Conservation (phyloP, 2,888 invertebrate species). For the Eupithecia insigniata region DNA sequence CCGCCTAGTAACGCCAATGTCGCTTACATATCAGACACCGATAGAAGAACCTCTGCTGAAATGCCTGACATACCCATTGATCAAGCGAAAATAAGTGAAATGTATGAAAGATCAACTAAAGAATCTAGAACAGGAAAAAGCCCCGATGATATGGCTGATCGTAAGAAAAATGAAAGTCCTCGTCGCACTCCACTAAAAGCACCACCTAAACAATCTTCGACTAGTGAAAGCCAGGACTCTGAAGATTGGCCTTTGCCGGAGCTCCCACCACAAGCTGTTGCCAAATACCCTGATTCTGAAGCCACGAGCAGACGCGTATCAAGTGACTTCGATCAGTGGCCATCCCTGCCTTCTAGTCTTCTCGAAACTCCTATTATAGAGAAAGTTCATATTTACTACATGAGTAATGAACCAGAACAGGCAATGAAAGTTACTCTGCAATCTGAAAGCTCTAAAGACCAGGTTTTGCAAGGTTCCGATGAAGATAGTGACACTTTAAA, state of each 20-base stretch:
- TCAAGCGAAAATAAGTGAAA: slow-evolving; percentile 84
- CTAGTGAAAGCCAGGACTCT: slow-evolving; percentile 88
- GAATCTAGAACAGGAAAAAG: slow-evolving; percentile 66
- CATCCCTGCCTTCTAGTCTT: slow-evolving; percentile 90
- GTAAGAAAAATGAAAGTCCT: slow-evolving; percentile 61
- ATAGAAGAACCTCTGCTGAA: slow-evolving; percentile 92
- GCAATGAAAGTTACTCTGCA: slow-evolving; percentile 89
- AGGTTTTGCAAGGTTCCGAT: slow-evolving; percentile 85
- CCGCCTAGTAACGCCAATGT: slow-evolving; percentile 90
- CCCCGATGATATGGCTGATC: slow-evolving; percentile 56
- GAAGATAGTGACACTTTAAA: slow-evolving; percentile 88
- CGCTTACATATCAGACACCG: slow-evolving; percentile 91
- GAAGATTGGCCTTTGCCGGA: slow-evolving; percentile 91
- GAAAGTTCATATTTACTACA: slow-evolving; percentile 91
- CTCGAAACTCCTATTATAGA: slow-evolving; percentile 89
- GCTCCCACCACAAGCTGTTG: slow-evolving; percentile 84
- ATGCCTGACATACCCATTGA: slow-evolving; percentile 94
- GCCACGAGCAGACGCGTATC: slow-evolving; percentile 70
- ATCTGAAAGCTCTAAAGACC: slow-evolving; percentile 87
- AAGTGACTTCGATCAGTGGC: slow-evolving; percentile 92
- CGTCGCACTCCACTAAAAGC: slow-evolving; percentile 58
- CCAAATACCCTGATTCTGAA: slow-evolving; percentile 57
- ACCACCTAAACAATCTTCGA: slow-evolving; percentile 75
- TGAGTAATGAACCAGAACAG: slow-evolving; percentile 90
- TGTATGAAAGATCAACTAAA: slow-evolving; percentile 83